Conservation (phyloP, 1,140 invertebrate genomes). For the Hormaphis cornu region DNA sequence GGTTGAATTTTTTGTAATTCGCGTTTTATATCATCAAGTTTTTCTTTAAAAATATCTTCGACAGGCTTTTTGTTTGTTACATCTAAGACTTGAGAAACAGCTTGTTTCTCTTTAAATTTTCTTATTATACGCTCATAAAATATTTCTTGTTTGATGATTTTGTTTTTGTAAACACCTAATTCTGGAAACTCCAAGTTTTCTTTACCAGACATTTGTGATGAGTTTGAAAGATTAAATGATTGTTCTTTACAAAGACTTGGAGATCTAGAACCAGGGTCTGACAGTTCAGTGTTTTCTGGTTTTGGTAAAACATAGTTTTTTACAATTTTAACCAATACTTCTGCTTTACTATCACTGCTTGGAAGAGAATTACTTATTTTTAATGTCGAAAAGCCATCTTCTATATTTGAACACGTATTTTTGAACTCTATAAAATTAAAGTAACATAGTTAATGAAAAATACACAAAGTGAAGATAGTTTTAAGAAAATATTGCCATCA, state of each 20-base stretch:
- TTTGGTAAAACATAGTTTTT: conserved; percentile 5
- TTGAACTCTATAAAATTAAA: neutral
- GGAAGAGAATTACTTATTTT: neutral
- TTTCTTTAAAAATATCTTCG: neutral
- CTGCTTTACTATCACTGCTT: neutral
- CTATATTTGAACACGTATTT: neutral
- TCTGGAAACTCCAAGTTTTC: conserved; percentile 10
- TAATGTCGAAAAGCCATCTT: neutral
- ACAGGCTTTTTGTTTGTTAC: neutral
- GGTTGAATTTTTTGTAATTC: neutral
- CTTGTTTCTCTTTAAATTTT: conserved; percentile 13
- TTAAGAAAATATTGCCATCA: no score
- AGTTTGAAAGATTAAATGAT: neutral
- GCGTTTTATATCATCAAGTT: neutral
- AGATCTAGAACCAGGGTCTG: neutral
- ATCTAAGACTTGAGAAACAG: neutral
- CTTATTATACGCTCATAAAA: conserved; percentile 16
- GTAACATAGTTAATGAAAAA: neutral
- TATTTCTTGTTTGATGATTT: neutral
- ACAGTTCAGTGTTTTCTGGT: neutral
- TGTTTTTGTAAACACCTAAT: conserved; percentile 2
- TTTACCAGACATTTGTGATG: neutral
- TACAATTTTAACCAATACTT: neutral
- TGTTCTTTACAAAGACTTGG: neutral
- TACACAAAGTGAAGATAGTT: neutral